Evolutionary conservation across 2,888 invertebrate species (phyloP).

Genomic region (Dugesia japonica): DNA sequence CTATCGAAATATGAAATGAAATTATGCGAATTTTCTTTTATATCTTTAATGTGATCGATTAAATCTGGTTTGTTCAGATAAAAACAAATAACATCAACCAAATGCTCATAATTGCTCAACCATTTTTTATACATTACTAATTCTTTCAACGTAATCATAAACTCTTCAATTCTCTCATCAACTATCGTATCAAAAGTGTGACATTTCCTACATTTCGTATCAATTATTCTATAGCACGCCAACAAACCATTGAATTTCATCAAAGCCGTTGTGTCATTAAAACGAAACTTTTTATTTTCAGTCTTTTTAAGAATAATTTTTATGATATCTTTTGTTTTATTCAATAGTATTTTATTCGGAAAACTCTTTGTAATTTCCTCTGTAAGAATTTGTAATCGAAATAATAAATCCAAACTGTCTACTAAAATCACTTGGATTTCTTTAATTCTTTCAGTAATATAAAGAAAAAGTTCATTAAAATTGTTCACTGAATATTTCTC

Average conservation of each 20-base stretch:
- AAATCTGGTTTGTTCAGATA: not conserved
- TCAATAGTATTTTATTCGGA: not conserved
- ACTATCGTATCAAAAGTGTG: not conserved
- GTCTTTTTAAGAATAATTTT: not conserved
- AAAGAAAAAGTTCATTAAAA: no score
- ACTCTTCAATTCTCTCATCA: not conserved
- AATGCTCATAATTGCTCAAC: not conserved
- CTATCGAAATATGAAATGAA: not conserved
- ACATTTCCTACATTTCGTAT: not conserved
- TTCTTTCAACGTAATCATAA: slow-evolving; percentile 2
- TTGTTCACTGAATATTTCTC: no score
- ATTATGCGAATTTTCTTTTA: not conserved
- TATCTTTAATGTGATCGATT: not conserved
- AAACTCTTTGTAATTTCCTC: not conserved
- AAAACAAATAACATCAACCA: not conserved
- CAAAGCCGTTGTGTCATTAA: not conserved
- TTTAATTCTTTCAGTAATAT: not conserved
- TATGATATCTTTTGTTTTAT: not conserved
- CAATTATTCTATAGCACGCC: not conserved
- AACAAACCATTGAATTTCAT: not conserved
- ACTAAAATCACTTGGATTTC: not conserved
- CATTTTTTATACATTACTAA: not conserved
- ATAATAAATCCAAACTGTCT: not conserved
- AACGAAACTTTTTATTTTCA: not conserved
- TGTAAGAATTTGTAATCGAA: not conserved